phyloP scores from a whole-genome alignment of 37 sponge, comb jelly and placozoan species.

The Cliona cf. orientalis region DNA sequence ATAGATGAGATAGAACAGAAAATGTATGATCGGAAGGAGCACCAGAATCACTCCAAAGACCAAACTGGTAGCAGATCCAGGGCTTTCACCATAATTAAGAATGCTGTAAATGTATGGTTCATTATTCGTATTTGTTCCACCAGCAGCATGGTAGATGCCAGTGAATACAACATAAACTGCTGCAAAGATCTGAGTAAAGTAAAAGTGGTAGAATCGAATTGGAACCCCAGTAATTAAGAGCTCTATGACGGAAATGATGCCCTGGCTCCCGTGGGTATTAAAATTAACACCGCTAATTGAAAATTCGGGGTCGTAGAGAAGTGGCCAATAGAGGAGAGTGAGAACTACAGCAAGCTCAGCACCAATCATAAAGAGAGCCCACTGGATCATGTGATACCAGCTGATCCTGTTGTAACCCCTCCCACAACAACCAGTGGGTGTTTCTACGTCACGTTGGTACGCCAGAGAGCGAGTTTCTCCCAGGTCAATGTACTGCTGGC shows the following conservation, averaged over 20 bases:
- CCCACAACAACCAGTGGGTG: constrained; percentile 35
- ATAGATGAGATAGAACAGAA: constrained; percentile 1
- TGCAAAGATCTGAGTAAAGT: constrained; percentile 20
- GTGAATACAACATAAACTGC: constrained; percentile 56
- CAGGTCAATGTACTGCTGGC: not conserved
- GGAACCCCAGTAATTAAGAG: constrained; percentile 44
- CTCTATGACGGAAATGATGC: constrained; percentile 57
- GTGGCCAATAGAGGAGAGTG: constrained; percentile 55
- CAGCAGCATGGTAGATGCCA: constrained; percentile 61
- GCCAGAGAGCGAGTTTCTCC: not conserved
- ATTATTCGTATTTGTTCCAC: constrained; percentile 48
- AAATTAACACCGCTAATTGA: constrained; percentile 37
- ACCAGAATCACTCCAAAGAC: constrained; percentile 27
- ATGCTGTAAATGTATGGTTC: constrained; percentile 54
- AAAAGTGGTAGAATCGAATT: constrained; percentile 48
- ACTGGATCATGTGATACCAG: constrained; percentile 80
- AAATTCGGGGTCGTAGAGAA: constrained; percentile 37
- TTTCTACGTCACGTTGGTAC: not conserved
- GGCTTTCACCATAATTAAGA: constrained; percentile 55
- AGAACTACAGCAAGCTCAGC: constrained; percentile 17
- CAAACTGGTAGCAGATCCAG: constrained; percentile 32
- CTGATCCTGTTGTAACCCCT: not conserved
- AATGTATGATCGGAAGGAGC: constrained; percentile 53
- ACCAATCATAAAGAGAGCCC: constrained; percentile 50
- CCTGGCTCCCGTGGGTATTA: constrained; percentile 60